Evolutionary conservation across 2,113 vertebrate genomes (phyloP).

Genomic region (Eurypyga helias): DNA sequence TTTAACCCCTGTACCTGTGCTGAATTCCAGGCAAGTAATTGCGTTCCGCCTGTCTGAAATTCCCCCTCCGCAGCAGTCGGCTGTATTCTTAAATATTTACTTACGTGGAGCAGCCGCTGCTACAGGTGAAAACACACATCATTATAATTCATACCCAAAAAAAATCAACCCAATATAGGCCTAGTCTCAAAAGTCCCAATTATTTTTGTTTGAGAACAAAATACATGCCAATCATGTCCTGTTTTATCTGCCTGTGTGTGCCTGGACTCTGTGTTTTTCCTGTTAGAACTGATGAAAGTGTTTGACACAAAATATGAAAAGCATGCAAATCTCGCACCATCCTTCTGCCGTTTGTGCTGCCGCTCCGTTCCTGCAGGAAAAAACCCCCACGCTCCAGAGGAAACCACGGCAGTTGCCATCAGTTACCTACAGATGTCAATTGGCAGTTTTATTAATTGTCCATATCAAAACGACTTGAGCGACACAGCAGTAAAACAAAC

Average conservation of each 20-base stretch:
- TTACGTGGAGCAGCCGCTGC: background rate
- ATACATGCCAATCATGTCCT: slow-evolving; percentile 49
- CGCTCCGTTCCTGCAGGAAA: background rate
- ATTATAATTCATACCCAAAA: background rate
- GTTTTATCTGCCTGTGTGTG: slow-evolving; percentile 58
- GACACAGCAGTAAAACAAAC: background rate
- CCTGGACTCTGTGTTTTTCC: slow-evolving; percentile 42
- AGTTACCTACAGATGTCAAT: background rate
- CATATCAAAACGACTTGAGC: background rate
- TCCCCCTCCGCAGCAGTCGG: background rate
- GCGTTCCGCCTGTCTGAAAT: background rate
- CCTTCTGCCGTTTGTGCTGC: background rate
- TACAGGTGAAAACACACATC: slow-evolving; percentile 50
- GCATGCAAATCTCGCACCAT: slow-evolving; percentile 17
- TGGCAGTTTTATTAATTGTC: background rate
- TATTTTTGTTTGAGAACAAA: slow-evolving; percentile 65
- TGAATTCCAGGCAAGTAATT: slow-evolving; percentile 2
- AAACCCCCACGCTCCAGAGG: background rate
- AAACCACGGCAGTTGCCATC: background rate
- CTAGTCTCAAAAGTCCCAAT: slow-evolving; percentile 61
- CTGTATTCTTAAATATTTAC: slow-evolving; percentile 37
- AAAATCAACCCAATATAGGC: slow-evolving; percentile 9
- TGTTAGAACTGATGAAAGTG: slow-evolving; percentile 27
- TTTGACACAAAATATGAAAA: slow-evolving; percentile 45
- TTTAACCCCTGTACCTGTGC: slow-evolving; percentile 23